These are phyloP conservation scores for Eutrigla gurnardus DNA, from an alignment of 2,797 vertebrate species.

Conservation along the genomic window DNA sequence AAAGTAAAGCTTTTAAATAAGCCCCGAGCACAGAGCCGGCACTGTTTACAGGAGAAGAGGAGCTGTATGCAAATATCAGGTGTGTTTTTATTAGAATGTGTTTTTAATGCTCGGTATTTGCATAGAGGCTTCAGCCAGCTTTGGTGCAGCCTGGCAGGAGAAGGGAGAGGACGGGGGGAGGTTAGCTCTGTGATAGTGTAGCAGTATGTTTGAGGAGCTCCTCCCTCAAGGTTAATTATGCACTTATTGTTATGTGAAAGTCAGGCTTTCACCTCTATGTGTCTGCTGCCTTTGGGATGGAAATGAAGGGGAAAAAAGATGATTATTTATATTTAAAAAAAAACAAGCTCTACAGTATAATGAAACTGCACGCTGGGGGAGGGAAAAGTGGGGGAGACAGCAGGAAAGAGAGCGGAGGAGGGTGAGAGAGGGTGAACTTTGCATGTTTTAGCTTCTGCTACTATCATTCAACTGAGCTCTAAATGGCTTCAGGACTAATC, in stretches of 20 bases:
- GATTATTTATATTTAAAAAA: conserved; percentile 45
- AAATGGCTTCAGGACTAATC: conserved; percentile 72
- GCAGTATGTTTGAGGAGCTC: conserved; percentile 21
- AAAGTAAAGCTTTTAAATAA: conserved; percentile 61
- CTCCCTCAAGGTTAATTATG: conserved; percentile 75
- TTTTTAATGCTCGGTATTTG: conserved; percentile 57
- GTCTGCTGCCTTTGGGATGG: conserved; percentile 51
- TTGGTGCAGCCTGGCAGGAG: conserved; percentile 13
- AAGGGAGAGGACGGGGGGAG: background rate
- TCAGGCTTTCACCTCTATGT: conserved; percentile 51
- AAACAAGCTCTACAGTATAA: conserved; percentile 19
- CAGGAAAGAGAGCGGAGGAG: background rate
- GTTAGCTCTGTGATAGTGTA: conserved; percentile 14
- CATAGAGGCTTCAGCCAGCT: conserved; percentile 31
- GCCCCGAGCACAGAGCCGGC: conserved; percentile 5
- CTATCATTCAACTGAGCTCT: conserved; percentile 30
- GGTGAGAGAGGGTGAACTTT: conserved; percentile 36
- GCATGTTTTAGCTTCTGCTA: conserved; percentile 48
- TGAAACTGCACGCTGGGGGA: conserved; percentile 25
- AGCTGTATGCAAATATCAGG: conserved; percentile 59
- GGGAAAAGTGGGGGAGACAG: background rate
- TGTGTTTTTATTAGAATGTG: conserved; percentile 26
- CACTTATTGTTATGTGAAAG: conserved; percentile 70
- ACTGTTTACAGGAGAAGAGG: conserved; percentile 43
- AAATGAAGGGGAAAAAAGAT: conserved; percentile 48